A percentile compares a stretch with the other conserved stretches of the same genome.
phyloP scores from a whole-genome alignment of 2,797 vertebrate species.

The Pseudopleuronectes americanus region DNA sequence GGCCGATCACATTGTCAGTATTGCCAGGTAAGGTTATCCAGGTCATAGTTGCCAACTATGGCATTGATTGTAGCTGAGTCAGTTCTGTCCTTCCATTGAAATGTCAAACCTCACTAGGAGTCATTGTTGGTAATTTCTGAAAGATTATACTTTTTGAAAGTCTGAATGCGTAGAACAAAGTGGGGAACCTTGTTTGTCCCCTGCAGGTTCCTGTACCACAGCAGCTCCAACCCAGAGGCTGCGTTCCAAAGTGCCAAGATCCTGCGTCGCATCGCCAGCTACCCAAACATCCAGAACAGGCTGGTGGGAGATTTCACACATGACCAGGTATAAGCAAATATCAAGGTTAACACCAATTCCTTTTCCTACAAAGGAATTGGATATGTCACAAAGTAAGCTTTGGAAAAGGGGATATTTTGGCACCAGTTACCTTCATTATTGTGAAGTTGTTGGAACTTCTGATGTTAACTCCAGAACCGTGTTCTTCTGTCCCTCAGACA shows the following conservation, averaged over 20 bases:
- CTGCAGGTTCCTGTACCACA: constrained; percentile 92
- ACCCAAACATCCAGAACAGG: constrained; percentile 94
- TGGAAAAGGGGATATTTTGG: neutral
- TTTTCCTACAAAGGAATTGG: neutral
- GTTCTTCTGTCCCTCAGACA: constrained; percentile 72
- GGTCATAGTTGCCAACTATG: too few relatives aligned
- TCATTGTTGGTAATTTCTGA: neutral
- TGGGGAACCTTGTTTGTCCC: constrained; percentile 17
- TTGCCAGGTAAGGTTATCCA: constrained; percentile 87
- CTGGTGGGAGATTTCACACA: constrained; percentile 98
- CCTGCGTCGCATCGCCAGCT: constrained; percentile 92
- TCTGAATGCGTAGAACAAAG: neutral
- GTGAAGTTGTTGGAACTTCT: neutral
- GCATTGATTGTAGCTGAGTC: neutral
- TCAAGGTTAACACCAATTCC: neutral
- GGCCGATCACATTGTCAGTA: constrained; percentile 95
- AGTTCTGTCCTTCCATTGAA: neutral
- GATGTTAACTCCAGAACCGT: neutral
- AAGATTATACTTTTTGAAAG: neutral
- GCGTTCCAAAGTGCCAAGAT: constrained; percentile 98
- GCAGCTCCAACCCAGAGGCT: constrained; percentile 92
- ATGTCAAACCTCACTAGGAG: neutral
- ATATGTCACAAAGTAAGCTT: constrained; percentile 1
- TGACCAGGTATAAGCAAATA: constrained; percentile 85
- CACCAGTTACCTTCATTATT: neutral